Base-by-base conservation (phyloP, 2,888 invertebrate genomes). In the Caenorhabditis becei region DNA sequence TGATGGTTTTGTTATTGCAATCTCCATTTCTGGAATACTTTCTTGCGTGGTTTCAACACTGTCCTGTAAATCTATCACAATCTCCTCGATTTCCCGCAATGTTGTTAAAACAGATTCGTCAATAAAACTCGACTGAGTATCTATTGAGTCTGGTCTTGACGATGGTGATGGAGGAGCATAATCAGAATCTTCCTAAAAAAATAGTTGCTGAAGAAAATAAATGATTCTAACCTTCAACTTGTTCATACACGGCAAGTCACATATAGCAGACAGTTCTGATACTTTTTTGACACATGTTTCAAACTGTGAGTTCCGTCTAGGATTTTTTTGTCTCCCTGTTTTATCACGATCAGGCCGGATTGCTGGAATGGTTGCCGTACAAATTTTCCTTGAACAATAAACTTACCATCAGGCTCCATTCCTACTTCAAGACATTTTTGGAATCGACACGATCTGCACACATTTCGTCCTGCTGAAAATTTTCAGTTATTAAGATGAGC, bases 341-440 rank as follows among this genome's bases (percentile, higher is more conserved):
- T 90, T 90, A 80, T 90, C 90, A 14, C 90, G 85, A 77, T 90
- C 90, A 7, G 90, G 90, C 28, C 90, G 87, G 62, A 90, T 90
- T 20, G 90, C 89, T 88, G 69, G 51, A 87, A 62, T 47, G 2
- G 47, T 41, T 11, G 7, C 41, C 32, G 10, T 32, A 32, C 10
- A 10, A 32, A 32, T 32, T 32, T 32, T 7, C 18, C 4, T 18
- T 16, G 10, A 3, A 20, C 16, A 23, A 58, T 20, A n/a, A 35
- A 67, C 78, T 66, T 47, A 88, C 87, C 89, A 47, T 89, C 89
- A 16, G 88, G 88, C 71, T 90, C 90, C 90, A 90, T 90, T 7
- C 90, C 90, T 28, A 90, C 90, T 75, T 89, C 88, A 8, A 90
- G 75, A 74, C 90, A 90, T 74, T 91, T 90, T 67, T 87, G 88